Evolutionary conservation across 2,888 invertebrate genomes (phyloP), one percentile per base, ranked within the genome.

Genomic region (Heteromurus nitidus): DNA sequence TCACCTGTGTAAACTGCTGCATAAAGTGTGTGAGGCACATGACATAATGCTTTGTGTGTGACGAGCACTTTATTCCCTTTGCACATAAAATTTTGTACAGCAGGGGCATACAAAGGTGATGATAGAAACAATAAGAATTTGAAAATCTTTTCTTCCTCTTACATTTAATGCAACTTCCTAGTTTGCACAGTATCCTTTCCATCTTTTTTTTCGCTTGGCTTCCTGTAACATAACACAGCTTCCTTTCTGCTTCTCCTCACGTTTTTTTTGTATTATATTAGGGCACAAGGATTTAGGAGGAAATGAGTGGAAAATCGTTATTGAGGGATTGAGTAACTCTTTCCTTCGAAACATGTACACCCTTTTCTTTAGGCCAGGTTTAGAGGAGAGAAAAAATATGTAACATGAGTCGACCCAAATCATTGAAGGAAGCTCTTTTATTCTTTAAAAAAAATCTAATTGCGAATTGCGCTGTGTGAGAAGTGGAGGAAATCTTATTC

Each of bases 151-250:
- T 9, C 36, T 5, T 5, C 36, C 31, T 31, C 30, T 28, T 53
- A 30, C 53, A 11, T 18, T 30, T 68, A n/a, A 53, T n/a, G 22
- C 69, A 62, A 70, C 77, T 79, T 79, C 77, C 77, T 79, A 24
- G 53, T 76, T 67, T 26, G 2, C 22, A 26, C n/a, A 53, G 22
- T 47, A 30, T 67, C 64, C n/a, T 36, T 22, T 64, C 42, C 53
- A 53, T 69, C 64, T 26, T 50, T 55, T 24, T 42, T 50, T 64
- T 65, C 42, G 44, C 62, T 50, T 62, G 36, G 60, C 64, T 80
- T 80, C 80, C 80, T 80, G 80, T 73, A 80, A 80, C 80, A 80
- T 80, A 73, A 67, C 64, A 47, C 24, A 55, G 50, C 50, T 55
- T 24, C 55, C 20, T 2, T 55, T 55, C 7, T 47, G 36, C 36